Evolutionary conservation across 2,797 vertebrate species (phyloP), one percentile per base, ranked within the genome.

Genomic region (Steatocranus sp.): DNA sequence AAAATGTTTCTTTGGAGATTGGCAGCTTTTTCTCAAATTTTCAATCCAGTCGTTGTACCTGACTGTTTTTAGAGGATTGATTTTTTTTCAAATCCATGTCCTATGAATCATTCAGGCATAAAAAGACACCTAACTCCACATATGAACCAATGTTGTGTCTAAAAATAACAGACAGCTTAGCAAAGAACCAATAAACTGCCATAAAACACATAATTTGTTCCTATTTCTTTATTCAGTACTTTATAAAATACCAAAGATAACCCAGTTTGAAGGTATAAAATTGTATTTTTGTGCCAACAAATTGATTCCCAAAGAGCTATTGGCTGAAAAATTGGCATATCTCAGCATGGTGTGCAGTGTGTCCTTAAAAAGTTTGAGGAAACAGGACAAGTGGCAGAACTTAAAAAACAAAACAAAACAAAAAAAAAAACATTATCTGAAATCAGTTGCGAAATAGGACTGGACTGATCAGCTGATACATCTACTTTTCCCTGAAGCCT

Each of bases 351-450:
- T 66, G 34, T 66, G 61, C 3, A 66, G 34, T 66, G n/a, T 66
- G 34, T 38, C 11, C 34, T 66, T 38, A 66, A 66, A 38, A 38
- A 4, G 17, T 66, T 66, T 66, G 34, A 66, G 34, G 34, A 23
- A 66, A 66, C 34, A 8, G 58, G 58, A 63, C 58, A 66, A 23
- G 61, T 66, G 61, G n/a, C 6, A 66, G 3, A 20, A 66, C 7
- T 58, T n/a, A 0, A 30, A 38, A 61, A 34, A 23, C 25, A 25
- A 25, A 0, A 0, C 5, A 5, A 1, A n/a, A n/a, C n/a, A 11
- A 4, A 0, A 4, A 12, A 48, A 48, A 17, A 18, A 48, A 18
- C 8, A 48, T 7, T 18, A 48, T 18, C 7, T 48, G 46, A 48
- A 18, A 18, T 17, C 89, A 89, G 80, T 27, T 18, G 4, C 4